These are phyloP conservation scores for Acanthurus leucopareius DNA, from an alignment of 2,797 vertebrate genomes.

Conservation along the genomic window DNA sequence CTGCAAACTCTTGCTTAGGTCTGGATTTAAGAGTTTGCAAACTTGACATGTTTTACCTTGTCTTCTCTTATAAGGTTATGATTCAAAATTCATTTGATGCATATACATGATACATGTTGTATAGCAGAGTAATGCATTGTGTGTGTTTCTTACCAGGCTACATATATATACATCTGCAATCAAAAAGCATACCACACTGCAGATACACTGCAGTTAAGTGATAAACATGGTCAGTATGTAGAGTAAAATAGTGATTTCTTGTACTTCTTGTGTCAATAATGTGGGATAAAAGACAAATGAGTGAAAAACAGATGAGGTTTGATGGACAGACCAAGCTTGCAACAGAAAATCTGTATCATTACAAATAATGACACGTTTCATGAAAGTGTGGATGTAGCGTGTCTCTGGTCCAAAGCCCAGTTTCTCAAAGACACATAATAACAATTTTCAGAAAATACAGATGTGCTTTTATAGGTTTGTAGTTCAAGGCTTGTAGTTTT, in stretches of 20 bases:
- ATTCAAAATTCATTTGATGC: conserved; percentile 24
- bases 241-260: neutral
- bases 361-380: neutral
- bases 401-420: neutral
- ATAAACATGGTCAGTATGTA: neutral
- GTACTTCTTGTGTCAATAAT: neutral
- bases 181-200: neutral
- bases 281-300: neutral
- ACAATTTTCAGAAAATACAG: neutral
- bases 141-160: neutral
- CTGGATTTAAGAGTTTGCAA: conserved; percentile 22
- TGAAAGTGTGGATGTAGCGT: neutral
- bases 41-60: conserved; percentile 20
- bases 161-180: neutral
- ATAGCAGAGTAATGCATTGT: neutral
- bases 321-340: neutral
- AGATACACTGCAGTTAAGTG: neutral
- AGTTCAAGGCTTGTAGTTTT: neutral
- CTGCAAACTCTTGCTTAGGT: conserved; percentile 23
- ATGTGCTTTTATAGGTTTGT: too few species aligned
- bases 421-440: neutral
- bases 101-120: neutral
- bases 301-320: neutral
- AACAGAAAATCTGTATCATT: neutral
- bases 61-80: neutral